Percentiles rank a stretch among this genome's conserved stretches.
Evolutionary conservation across 2,888 invertebrate genomes (phyloP).

Genomic region (Stenodera caucasica): DNA sequence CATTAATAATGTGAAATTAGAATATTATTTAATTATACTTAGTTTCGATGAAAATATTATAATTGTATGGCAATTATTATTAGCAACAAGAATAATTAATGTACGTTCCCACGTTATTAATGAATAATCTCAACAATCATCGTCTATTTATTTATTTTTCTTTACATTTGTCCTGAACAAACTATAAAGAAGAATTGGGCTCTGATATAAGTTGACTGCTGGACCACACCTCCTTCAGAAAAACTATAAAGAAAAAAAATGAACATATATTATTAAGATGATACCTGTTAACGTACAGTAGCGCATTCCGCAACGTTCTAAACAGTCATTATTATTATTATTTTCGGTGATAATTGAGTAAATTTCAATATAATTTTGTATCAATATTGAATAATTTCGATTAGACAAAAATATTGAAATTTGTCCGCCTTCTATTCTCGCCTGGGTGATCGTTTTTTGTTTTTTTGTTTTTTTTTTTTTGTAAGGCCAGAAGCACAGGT

Average conservation of each 20-base stretch:
- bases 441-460: constrained; percentile 32
- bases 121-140: constrained; percentile 22
- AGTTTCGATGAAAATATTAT: constrained; percentile 26
- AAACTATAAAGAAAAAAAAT: constrained; percentile 18
- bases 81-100: constrained; percentile 25
- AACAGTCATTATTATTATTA: constrained; percentile 18
- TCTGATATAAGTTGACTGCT: constrained; percentile 25
- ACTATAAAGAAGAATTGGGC: constrained; percentile 24
- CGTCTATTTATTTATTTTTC: constrained; percentile 19
- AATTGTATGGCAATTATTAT: constrained; percentile 27
- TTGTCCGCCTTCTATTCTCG: constrained; percentile 42
- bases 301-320: constrained; percentile 31
- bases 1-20: constrained; percentile 17
- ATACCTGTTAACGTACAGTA: constrained; percentile 28
- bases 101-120: constrained; percentile 28
- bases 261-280: constrained; percentile 24
- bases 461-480: constrained; percentile 8
- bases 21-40: constrained; percentile 22
- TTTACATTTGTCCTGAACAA: constrained; percentile 23
- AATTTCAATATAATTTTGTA: too few relatives aligned
- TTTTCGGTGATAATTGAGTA: background rate
- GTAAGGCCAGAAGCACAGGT: constrained; percentile 45
- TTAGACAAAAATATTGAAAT: background rate
- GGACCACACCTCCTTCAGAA: constrained; percentile 25
- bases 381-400: too few relatives aligned